These are phyloP conservation scores for Tenthredo amoena DNA, from an alignment of 2,888 invertebrate species.

Conservation along the genomic window DNA sequence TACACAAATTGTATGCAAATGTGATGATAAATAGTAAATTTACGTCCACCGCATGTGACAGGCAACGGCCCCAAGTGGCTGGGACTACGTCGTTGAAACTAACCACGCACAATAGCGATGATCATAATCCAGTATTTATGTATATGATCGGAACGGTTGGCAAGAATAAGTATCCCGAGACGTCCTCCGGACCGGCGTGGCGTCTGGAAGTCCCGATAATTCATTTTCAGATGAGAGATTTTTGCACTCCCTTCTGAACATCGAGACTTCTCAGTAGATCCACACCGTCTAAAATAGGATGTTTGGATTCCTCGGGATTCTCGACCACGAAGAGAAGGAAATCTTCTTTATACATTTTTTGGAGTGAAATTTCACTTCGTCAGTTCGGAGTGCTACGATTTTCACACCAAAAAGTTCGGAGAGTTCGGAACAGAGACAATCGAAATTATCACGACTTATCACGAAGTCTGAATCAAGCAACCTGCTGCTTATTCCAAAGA, in stretches of 20 bases:
- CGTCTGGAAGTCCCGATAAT: background rate
- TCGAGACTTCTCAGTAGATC: background rate
- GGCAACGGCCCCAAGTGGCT: slow-evolving; percentile 21
- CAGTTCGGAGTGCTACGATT: too few relatives aligned
- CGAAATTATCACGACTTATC: too few relatives aligned
- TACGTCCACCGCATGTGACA: slow-evolving; percentile 8
- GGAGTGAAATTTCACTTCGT: background rate
- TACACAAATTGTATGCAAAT: slow-evolving; percentile 38
- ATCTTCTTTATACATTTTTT: background rate
- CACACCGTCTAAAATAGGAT: background rate
- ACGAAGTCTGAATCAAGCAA: background rate
- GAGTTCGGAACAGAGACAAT: too few relatives aligned
- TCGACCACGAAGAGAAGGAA: background rate
- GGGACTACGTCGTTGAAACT: slow-evolving; percentile 26
- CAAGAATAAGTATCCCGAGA: background rate
- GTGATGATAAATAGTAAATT: slow-evolving; percentile 31
- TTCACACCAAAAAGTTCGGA: background rate
- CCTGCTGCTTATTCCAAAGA: background rate
- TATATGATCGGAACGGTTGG: slow-evolving; percentile 12
- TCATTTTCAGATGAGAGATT: background rate
- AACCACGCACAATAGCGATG: slow-evolving; percentile 25
- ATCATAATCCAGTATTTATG: slow-evolving; percentile 43
- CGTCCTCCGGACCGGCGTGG: background rate
- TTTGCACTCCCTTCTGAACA: background rate
- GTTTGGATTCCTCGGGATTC: background rate